Evolutionary conservation across 2,888 invertebrate genomes (phyloP), one percentile per base, ranked within the genome.

Genomic region (Thecophora atra): DNA sequence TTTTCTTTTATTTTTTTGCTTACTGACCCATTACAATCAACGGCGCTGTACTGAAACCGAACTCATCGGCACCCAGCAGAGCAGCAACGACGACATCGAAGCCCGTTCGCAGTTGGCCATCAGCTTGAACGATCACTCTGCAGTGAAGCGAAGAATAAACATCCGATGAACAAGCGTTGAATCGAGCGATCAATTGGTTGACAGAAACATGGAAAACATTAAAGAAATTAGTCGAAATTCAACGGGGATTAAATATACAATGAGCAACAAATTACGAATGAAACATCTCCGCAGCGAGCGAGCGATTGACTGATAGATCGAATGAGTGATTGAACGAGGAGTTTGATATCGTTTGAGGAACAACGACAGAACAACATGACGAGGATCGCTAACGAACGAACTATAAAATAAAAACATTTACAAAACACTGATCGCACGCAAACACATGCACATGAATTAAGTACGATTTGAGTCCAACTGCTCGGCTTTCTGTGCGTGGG

Each of bases 31-130:
- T 91, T 2, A 95, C 97, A 82, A 99, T 98, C 68, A 99, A 89
- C 0, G 99, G 99, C 3, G 98, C 99, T 0, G 99, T 99, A 84
- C 98, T 98, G 88, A 99, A 97, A 26, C 98, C 99, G 85, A 98
- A 96, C 87, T 99, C 99, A 86, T 99, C 99, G 11, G 99, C 99
- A 28, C 99, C 99, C 52, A 99, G 88, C 56, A 98, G 85, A 0
- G 97, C 98, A 2, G 98, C 99, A 28, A 99, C 95, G 79, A 98
- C 91, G 30, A 99, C 96, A 88, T 99, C 99, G 84, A 97, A 96
- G 28, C 98, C 97, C 5, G 97, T 96, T 74, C 98, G 89, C 77
- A 98, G 91, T 86, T 98, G 98, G 51, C 98, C 98, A 87, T 98
- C 98, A 24, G 97, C 98, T 88, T 99, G 99, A 0, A 99, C 90